Evolutionary conservation across 1,140 invertebrate genomes (phyloP), one percentile per base, ranked within the genome.

Genomic region (Cepaea nemoralis): DNA sequence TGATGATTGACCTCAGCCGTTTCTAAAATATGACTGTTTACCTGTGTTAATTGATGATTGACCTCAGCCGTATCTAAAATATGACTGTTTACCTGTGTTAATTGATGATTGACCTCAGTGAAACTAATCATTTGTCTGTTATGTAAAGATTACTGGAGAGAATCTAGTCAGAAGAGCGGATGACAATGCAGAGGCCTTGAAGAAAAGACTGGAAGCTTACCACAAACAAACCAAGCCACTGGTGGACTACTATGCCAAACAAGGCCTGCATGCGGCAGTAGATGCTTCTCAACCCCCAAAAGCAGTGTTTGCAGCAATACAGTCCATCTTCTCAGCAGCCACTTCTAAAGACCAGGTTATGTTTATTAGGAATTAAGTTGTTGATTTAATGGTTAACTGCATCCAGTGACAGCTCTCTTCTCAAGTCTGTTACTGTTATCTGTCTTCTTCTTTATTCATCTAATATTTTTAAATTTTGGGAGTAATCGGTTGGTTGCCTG

Each of bases 101-200:
- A n/a, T n/a, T n/a, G n/a, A n/a, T n/a, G n/a, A n/a, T n/a, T n/a
- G n/a, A n/a, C n/a, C n/a, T n/a, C n/a, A n/a, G n/a, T n/a, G n/a
- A 45, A 10, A 14, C 19, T 55, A 55, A 55, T 55, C 50, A 22
- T 55, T 22, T 55, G 42, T 19, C 19, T 55, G 8, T 55, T 55
- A 14, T 75, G 8, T 69, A 22, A 16, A 78, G 55, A 63, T 78
- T 16, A 67, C 97, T 79, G 97, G 97, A 0, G 97, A 99, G 90
- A 94, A 96, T 14, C 91, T 99, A 75, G 94, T 97, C 27, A 94
- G 93, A 81, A 92, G 97, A 80, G 96, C 96, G 14, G 97, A 99
- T 92, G 97, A 99, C 89, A 99, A 97, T 92, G 95, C 94, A 24
- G 95, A 96, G 39, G 94, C 96, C 82, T 90, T 99, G 69, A 97